Evolutionary conservation across 2,113 vertebrate genomes (phyloP), one percentile per base, ranked within the genome.

Genomic region (Sapayoa aenigma): DNA sequence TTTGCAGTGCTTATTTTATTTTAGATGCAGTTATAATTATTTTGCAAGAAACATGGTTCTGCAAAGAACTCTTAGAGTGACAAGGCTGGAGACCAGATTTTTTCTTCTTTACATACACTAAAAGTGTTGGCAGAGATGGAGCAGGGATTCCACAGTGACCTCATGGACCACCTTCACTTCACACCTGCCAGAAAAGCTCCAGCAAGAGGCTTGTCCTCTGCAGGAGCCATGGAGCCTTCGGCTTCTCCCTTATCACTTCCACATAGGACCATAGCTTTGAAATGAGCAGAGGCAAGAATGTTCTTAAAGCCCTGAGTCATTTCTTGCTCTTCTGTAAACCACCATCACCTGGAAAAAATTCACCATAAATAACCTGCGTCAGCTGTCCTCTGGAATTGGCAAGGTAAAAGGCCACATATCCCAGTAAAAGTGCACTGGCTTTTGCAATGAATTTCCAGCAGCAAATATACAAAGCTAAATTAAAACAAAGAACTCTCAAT

Each of bases 1-100:
- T 95, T 92, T 52, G 6, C 89, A 84, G 62, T 1, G 21, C 77
- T 91, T 31, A 78, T 93, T 96, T 95, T 95, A 95, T 95, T 95
- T 96, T 91, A 95, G 93, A 89, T 87, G 62, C 95, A 94, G 93
- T 94, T 94, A 91, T 95, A 96, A 93, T 97, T 95, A 95, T 91
- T 95, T 96, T 76, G 84, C 91, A 96, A 94, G 93, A 94, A 87
- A 69, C 77, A 94, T 7, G 79, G 62, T 65, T 97, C 66, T 91
- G 77, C 74, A 84, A 87, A 94, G 77, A 91, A 87, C 8, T 49
- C 84, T 78, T 52, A 56, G 76, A 95, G 83, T 87, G 69, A 56
- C 84, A 87, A 89, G 82, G 41, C 58, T 33, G 9, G 49, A 82
- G 84, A 87, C 25, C 4, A 6, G 62, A 76, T 42, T 89, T 84